Percentiles rank a stretch among this genome's conserved stretches.
Conservation (phyloP, 2,797 vertebrate species). For the Rhinoraja longicauda region DNA sequence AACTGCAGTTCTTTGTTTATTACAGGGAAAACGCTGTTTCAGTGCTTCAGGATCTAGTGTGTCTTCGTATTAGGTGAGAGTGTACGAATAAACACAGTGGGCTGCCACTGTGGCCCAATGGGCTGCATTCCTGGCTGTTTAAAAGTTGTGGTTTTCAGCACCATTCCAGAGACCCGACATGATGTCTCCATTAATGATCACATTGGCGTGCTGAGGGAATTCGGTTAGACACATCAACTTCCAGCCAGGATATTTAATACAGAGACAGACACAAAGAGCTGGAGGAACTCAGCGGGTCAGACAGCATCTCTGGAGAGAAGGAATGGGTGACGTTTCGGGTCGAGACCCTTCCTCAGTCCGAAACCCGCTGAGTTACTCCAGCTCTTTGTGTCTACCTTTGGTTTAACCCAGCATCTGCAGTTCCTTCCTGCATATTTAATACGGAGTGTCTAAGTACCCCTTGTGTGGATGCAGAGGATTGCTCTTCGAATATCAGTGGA, state of each 20-base stretch:
- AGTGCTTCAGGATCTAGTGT: background rate
- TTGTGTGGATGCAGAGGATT: background rate
- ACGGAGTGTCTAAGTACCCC: background rate
- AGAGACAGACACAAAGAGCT: no score
- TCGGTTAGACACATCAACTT: background rate
- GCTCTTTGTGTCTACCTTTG: no score
- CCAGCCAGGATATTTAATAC: background rate
- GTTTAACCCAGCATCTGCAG: no score
- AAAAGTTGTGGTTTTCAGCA: background rate
- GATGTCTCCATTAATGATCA: background rate
- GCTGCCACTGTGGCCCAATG: background rate
- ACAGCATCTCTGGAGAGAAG: no score
- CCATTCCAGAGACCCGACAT: background rate
- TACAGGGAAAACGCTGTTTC: no score
- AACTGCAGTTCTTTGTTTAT: no score
- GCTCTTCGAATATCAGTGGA: background rate
- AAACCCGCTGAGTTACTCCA: no score
- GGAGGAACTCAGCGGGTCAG: no score
- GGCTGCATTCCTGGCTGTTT: background rate
- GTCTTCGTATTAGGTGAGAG: no score
- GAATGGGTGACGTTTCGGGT: no score
- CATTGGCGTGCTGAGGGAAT: background rate
- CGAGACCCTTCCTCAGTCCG: no score
- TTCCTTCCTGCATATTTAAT: background rate
- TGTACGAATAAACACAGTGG: no score